Evolutionary conservation across 1,140 invertebrate species (phyloP).

Genomic region (Drosophila miranda): DNA sequence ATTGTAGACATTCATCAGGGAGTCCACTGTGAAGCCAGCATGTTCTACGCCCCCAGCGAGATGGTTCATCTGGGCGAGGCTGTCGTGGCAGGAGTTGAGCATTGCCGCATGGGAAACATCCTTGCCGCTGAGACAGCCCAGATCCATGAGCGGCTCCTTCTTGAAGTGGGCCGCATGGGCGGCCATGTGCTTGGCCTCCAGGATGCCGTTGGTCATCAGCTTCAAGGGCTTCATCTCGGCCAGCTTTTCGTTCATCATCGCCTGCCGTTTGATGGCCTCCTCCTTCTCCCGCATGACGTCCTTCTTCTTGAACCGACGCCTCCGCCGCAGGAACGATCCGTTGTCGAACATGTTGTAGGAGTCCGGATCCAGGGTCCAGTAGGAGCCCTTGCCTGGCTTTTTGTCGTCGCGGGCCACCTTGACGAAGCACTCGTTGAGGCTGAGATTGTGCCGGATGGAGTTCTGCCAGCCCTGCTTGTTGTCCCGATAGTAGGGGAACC

Average conservation of each 20-base stretch:
- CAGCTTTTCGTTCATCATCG: constrained; percentile 81
- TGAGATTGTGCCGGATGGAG: constrained; percentile 97
- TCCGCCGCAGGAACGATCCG: constrained; percentile 95
- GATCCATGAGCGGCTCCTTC: constrained; percentile 76
- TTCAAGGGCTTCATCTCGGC: constrained; percentile 81
- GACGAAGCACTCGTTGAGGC: constrained; percentile 99
- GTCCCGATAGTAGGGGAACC: constrained; percentile 98
- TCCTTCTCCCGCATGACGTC: constrained; percentile 94
- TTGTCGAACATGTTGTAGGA: constrained; percentile 99
- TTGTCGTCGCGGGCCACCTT: constrained; percentile 96
- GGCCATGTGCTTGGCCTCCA: constrained; percentile 79
- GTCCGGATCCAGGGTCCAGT: constrained; percentile 98
- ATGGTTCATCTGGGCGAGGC: constrained; percentile 82
- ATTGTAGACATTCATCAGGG: constrained; percentile 82
- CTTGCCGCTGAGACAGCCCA: constrained; percentile 76
- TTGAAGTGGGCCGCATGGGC: constrained; percentile 75
- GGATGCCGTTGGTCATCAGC: constrained; percentile 79
- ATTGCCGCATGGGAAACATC: constrained; percentile 75
- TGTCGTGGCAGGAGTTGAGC: constrained; percentile 81
- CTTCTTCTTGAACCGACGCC: constrained; percentile 98
- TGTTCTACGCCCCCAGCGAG: constrained; percentile 73
- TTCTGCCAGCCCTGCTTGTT: constrained; percentile 98
- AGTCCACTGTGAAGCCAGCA: constrained; percentile 81
- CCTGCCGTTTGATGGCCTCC: constrained; percentile 90
- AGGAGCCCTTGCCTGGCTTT: constrained; percentile 97